phyloP scores from a whole-genome alignment of 2,113 vertebrate genomes.

The Sebastes fasciatus region DNA sequence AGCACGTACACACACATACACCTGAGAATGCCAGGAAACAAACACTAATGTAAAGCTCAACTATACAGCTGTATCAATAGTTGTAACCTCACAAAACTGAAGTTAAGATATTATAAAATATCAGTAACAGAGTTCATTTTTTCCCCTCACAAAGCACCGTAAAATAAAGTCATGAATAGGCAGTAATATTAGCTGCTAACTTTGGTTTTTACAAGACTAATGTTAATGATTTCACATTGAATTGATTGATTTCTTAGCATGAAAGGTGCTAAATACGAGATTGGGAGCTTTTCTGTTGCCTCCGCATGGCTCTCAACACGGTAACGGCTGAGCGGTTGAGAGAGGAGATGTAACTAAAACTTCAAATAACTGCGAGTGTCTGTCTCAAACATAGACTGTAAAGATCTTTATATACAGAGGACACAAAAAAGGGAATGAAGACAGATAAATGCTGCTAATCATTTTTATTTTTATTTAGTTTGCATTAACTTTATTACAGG shows the following conservation, averaged over 20 bases:
- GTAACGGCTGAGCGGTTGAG: too few species aligned
- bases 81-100: neutral
- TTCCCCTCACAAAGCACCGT: neutral
- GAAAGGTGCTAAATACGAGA: too few species aligned
- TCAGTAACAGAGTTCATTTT: neutral
- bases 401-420: too few species aligned
- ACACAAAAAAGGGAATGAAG: neutral
- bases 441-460: neutral
- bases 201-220: neutral
- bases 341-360: too few species aligned
- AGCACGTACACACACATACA: too few species aligned
- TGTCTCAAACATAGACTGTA: too few species aligned
- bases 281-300: too few species aligned
- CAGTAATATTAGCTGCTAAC: neutral
- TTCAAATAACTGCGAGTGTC: too few species aligned
- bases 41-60: neutral
- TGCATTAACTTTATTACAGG: neutral
- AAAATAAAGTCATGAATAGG: neutral
- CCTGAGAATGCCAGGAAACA: too few species aligned
- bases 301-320: too few species aligned
- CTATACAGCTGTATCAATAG: neutral
- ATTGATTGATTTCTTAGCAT: neutral
- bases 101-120: neutral
- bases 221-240: neutral
- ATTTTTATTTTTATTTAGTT: neutral